phyloP scores from a whole-genome alignment of 2,113 vertebrate genomes.

The Ictalurus punctatus region DNA sequence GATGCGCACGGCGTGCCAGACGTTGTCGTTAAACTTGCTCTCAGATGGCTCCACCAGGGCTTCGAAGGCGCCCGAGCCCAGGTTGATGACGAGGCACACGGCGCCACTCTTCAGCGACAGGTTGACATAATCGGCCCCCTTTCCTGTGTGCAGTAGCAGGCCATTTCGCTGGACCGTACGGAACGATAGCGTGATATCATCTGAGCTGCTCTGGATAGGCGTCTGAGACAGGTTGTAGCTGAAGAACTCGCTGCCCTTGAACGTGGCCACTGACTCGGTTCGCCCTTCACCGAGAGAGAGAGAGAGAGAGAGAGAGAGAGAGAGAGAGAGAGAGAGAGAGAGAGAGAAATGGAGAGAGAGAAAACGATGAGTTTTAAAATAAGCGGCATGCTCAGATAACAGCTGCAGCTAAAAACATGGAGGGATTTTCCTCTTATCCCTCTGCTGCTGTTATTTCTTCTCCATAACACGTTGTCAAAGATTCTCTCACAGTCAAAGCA shows the following conservation, averaged over 20 bases:
- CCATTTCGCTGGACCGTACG: constrained; percentile 90
- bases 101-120: constrained; percentile 90
- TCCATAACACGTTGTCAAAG: constrained; percentile 6
- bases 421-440: not conserved
- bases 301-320: not conserved
- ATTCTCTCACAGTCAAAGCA: constrained; percentile 3
- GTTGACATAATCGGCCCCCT: constrained; percentile 92
- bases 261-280: constrained; percentile 90
- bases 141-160: constrained; percentile 93
- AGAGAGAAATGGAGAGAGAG: not conserved
- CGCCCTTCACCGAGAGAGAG: constrained; percentile 73
- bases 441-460: not conserved
- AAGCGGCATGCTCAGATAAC: not conserved
- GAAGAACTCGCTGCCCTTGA: constrained; percentile 94
- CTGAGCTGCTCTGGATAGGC: constrained; percentile 95
- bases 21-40: constrained; percentile 90
- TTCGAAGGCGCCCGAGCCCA: constrained; percentile 93
- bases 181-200: constrained; percentile 94
- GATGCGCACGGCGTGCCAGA: constrained; percentile 89
- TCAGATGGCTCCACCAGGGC: constrained; percentile 91
- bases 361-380: constrained; percentile 11
- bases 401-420: not conserved
- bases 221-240: constrained; percentile 95
- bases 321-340: not conserved
- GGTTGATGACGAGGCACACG: constrained; percentile 94